Conservation (phyloP, 2,888 invertebrate species). For the Agrilus biguttatus region DNA sequence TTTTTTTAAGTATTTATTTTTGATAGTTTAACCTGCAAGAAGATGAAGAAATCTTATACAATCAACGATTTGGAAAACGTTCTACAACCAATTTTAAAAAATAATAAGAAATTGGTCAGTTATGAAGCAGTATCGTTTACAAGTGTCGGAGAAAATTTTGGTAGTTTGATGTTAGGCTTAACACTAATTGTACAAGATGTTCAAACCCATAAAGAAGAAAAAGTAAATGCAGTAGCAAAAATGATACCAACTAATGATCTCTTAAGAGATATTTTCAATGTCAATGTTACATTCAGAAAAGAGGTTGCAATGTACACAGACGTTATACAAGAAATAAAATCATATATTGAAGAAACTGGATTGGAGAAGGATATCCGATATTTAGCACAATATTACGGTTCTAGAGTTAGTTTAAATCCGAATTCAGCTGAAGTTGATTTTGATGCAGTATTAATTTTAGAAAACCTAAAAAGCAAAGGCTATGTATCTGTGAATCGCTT, state of each 20-base stretch:
- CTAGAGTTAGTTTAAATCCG: constrained; percentile 23
- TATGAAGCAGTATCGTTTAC: constrained; percentile 29
- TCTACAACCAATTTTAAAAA: constrained; percentile 4
- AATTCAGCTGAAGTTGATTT: constrained; percentile 27
- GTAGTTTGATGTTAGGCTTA: constrained; percentile 35
- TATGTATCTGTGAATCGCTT: constrained; percentile 33
- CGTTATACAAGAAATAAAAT: constrained; percentile 30
- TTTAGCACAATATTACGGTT: constrained; percentile 34
- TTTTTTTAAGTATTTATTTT: too few species aligned
- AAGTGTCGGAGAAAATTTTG: constrained; percentile 43
- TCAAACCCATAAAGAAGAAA: constrained; percentile 13
- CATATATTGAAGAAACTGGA: constrained; percentile 30
- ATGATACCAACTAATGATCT: constrained; percentile 34
- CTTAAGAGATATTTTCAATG: constrained; percentile 33
- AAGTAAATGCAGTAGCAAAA: constrained; percentile 35
- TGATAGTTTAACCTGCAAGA: too few species aligned
- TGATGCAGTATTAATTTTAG: constrained; percentile 36
- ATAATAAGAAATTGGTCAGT: constrained; percentile 9
- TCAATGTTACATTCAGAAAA: constrained; percentile 33
- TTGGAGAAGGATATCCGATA: constrained; percentile 25
- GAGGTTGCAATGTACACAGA: constrained; percentile 36
- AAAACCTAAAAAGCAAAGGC: constrained; percentile 34
- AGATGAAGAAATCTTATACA: background rate
- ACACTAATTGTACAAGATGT: constrained; percentile 17
- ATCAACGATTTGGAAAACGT: constrained; percentile 7